Evolutionary conservation across 1,140 invertebrate genomes (phyloP).

Genomic region (Diorhabda elongata): DNA sequence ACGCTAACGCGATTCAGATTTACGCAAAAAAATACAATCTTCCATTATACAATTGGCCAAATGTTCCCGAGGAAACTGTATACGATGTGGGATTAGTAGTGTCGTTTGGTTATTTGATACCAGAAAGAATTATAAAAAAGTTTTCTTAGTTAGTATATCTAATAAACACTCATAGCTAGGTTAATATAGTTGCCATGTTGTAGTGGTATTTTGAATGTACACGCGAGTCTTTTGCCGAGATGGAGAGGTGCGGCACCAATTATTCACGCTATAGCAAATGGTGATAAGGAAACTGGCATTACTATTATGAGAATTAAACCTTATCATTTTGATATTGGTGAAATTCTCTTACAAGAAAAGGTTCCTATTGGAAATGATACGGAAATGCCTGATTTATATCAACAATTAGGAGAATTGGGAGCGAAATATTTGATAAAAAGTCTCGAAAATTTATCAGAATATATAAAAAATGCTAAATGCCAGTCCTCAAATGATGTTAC

Average conservation of each 20-base stretch:
- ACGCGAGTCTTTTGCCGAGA: constrained; percentile 84
- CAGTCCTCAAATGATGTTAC: constrained; percentile 61
- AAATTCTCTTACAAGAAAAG: constrained; percentile 67
- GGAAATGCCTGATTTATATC: constrained; percentile 63
- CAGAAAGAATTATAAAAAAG: constrained; percentile 56
- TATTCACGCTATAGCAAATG: constrained; percentile 75
- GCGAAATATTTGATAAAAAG: constrained; percentile 63
- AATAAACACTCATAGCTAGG: background rate
- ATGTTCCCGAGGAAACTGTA: constrained; percentile 37
- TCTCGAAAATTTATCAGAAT: constrained; percentile 57
- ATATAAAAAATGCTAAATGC: constrained; percentile 53
- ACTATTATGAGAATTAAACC: constrained; percentile 86
- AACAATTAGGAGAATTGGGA: constrained; percentile 64
- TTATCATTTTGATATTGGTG: constrained; percentile 82
- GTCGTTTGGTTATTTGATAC: constrained; percentile 70
- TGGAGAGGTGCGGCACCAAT: constrained; percentile 92
- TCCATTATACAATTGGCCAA: constrained; percentile 56
- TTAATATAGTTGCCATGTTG: constrained; percentile 2
- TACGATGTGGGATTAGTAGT: constrained; percentile 68
- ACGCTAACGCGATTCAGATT: constrained; percentile 52
- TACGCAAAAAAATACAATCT: constrained; percentile 53
- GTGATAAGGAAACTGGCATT: constrained; percentile 78
- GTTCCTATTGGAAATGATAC: constrained; percentile 59
- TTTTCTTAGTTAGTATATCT: constrained; percentile 56
- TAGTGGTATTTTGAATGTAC: constrained; percentile 86